Evolutionary conservation across 2,113 vertebrate genomes (phyloP).

Genomic region (Mandrillus leucophaeus): DNA sequence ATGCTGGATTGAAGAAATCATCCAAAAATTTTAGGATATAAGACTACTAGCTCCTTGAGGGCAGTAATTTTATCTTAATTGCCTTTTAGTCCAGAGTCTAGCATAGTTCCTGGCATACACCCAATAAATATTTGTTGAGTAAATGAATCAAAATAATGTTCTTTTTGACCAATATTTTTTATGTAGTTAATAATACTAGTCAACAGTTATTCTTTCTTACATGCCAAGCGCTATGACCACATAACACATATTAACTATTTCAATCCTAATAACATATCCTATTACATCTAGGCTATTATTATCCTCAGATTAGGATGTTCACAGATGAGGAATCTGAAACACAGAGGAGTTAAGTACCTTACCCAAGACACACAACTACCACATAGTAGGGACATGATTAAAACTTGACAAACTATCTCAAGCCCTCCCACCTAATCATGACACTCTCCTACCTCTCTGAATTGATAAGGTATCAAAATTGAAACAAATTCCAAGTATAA

Average conservation of each 20-base stretch:
- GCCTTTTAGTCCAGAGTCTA: not conserved
- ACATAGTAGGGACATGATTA: not conserved
- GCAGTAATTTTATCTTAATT: not conserved
- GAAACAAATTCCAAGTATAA: not conserved
- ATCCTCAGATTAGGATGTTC: not conserved
- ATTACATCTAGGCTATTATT: not conserved
- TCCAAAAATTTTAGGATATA: not conserved
- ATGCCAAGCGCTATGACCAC: not conserved
- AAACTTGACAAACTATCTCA: not conserved
- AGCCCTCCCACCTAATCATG: not conserved
- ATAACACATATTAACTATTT: not conserved
- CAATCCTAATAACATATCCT: not conserved
- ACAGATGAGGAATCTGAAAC: not conserved
- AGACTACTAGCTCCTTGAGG: not conserved
- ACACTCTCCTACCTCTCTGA: not conserved
- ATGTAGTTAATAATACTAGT: not conserved
- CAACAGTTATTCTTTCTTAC: not conserved
- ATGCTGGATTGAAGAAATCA: not conserved
- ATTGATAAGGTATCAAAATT: not conserved
- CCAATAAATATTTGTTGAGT: not conserved
- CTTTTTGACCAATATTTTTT: not conserved
- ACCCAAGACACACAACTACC: not conserved
- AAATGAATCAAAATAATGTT: not conserved
- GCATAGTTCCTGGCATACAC: not conserved
- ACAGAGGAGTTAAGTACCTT: not conserved